Evolutionary conservation across 2,113 vertebrate genomes (phyloP), one percentile per base, ranked within the genome.

Genomic region (Gallinago media): DNA sequence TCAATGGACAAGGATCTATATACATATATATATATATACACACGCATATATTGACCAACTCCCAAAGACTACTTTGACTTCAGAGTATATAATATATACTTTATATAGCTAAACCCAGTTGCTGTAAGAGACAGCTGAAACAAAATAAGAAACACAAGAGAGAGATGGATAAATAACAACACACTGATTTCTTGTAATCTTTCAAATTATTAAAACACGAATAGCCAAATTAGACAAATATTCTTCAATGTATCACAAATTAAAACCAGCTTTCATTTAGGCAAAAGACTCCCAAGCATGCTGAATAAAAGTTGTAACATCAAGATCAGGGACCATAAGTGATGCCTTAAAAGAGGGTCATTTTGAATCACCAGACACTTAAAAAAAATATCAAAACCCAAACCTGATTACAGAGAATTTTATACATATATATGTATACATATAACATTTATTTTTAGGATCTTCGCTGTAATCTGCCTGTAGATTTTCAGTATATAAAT

Each of bases 401-500:
- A 93, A 76, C 8, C 50, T 5, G 8, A 78, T 14, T 46, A 44
- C 27, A 75, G 50, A 91, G 9, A 58, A 58, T 66, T 61, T 78
- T 74, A 71, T 65, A 75, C 47, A 71, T 38, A 63, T 19, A 61
- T 13, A 76, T 40, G 21, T 68, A 54, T 76, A 90, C 8, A 84
- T 6, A 74, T 44, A 73, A 3, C 40, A 72, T 54, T 34, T 34
- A 55, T 83, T 94, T 96, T 96, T 66, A 96, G 76, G 90, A 92
- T 94, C 76, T 63, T 50, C 86, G 44, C n/a, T 81, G 59, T 55
- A 72, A 65, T 21, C 26, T 11, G 7, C 42, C 63, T 73, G 32
- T 75, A 87, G 66, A 71, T 80, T 94, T 93, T 89, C 79, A 89
- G 75, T 50, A 78, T 49, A 42, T 55, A 81, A 78, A 94, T 67